phyloP scores from a whole-genome alignment of 1,140 invertebrate species.

The Dendrolimus kikuchii region DNA sequence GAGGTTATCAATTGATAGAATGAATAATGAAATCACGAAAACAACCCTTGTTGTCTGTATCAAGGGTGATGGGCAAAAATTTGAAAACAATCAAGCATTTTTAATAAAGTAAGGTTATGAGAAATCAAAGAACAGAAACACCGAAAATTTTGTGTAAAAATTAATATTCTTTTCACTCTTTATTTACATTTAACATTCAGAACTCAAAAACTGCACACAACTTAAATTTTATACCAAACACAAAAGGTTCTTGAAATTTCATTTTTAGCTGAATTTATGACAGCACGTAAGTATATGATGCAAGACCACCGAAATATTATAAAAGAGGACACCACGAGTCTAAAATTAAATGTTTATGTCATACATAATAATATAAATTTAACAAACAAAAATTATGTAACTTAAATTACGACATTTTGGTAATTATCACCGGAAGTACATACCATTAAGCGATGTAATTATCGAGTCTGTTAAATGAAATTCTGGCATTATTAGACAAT shows the following conservation, averaged over 20 bases:
- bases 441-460: conserved; percentile 54
- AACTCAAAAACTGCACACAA: conserved; percentile 6
- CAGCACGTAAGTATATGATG: not conserved
- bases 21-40: too few relatives aligned
- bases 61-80: too few relatives aligned
- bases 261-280: conserved; percentile 7
- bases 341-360: conserved; percentile 62
- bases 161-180: too few relatives aligned
- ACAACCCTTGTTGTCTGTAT: too few relatives aligned
- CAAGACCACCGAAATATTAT: conserved; percentile 14
- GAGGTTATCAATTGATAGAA: too few relatives aligned
- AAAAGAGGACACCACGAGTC: conserved; percentile 38
- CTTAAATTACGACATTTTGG: conserved; percentile 20
- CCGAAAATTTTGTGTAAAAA: too few relatives aligned
- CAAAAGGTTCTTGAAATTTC: conserved; percentile 15
- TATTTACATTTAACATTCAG: conserved; percentile 1
- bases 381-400: conserved; percentile 60
- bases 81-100: too few relatives aligned
- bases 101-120: too few relatives aligned
- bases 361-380: conserved; percentile 38
- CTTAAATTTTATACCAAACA: conserved; percentile 23
- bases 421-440: conserved; percentile 14
- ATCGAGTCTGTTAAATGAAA: conserved; percentile 48
- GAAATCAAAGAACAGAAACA: too few relatives aligned
- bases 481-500: conserved; percentile 42